Evolutionary conservation across 2,113 vertebrate genomes (phyloP).

Genomic region (Suricata suricatta): DNA sequence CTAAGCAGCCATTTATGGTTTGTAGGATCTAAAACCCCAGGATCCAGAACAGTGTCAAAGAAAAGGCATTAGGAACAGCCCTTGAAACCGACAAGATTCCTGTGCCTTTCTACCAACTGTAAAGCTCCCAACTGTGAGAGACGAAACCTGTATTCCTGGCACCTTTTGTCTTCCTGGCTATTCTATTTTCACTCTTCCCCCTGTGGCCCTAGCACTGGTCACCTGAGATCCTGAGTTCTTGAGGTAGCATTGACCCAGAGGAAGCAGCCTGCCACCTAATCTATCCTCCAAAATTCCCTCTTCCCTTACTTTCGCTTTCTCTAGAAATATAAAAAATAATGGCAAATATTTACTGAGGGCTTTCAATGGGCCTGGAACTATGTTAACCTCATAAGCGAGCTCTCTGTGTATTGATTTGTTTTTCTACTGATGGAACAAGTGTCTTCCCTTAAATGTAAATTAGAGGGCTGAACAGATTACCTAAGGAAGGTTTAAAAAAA

Average conservation of each 20-base stretch:
- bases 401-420: not conserved
- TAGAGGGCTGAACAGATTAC: not conserved
- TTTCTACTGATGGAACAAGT: not conserved
- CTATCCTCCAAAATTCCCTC: not conserved
- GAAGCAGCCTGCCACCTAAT: not conserved
- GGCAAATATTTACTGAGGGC: slow-evolving; percentile 15
- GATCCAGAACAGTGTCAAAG: not conserved
- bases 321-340: not conserved
- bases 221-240: not conserved
- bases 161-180: not conserved
- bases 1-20: not conserved
- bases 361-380: not conserved
- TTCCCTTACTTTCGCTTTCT: not conserved
- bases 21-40: not conserved
- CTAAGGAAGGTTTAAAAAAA: not conserved
- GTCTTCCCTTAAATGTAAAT: not conserved
- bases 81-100: not conserved
- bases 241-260: not conserved
- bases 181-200: not conserved
- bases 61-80: not conserved
- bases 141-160: not conserved
- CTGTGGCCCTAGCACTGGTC: too few species aligned
- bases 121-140: not conserved
- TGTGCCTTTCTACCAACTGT: not conserved
- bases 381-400: not conserved